phyloP scores from a whole-genome alignment of 1,140 invertebrate genomes.

The Zeugodacus cucurbitae region DNA sequence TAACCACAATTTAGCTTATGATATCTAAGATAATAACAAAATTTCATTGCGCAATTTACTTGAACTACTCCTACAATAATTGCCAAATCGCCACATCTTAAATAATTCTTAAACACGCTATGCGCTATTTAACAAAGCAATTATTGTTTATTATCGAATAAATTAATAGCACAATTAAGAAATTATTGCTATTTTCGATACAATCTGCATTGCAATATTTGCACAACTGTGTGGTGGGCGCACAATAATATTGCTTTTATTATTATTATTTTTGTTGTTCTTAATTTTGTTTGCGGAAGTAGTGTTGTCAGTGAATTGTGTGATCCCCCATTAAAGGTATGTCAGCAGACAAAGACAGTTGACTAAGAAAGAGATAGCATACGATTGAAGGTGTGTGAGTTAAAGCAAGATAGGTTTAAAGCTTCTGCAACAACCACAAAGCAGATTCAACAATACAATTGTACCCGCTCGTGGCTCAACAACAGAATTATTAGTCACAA shows the following conservation, averaged over 20 bases:
- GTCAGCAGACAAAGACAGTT: no score
- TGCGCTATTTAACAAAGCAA: neutral
- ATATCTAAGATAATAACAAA: no score
- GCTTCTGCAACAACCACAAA: neutral
- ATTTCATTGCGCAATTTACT: no score
- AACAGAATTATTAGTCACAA: conserved; percentile 5
- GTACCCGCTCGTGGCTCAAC: neutral
- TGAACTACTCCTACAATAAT: no score
- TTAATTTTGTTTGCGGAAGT: neutral
- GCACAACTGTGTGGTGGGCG: neutral
- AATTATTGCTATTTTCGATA: neutral
- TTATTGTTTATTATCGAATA: neutral
- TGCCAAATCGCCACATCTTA: no score
- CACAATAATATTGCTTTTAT: neutral
- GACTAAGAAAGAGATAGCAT: neutral
- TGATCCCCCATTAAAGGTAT: neutral
- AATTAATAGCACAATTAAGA: neutral
- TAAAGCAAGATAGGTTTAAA: neutral
- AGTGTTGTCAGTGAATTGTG: neutral
- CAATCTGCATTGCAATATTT: neutral
- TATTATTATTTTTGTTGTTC: neutral
- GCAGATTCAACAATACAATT: neutral
- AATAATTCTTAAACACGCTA: no score
- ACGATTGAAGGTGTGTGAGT: neutral
- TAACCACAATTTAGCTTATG: no score